Evolutionary conservation across 2,888 invertebrate species (phyloP).

Genomic region (Synanthedon myopaeformis): DNA sequence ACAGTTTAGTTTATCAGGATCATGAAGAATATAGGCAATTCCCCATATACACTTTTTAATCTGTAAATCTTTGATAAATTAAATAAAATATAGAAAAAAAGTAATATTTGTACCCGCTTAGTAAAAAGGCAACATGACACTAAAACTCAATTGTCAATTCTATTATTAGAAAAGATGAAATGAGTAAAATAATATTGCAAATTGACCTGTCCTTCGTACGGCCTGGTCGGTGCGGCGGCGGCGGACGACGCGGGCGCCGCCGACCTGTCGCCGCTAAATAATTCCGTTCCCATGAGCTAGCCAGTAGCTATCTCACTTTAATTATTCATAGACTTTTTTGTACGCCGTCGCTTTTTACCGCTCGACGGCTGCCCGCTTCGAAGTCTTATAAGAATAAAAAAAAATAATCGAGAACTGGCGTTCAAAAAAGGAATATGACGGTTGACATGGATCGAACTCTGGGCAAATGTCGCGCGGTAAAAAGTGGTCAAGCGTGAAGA

Average conservation of each 20-base stretch:
- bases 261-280: conserved; percentile 62
- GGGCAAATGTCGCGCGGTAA: conserved; percentile 71
- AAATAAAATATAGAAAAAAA: neutral
- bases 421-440: conserved; percentile 70
- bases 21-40: no score
- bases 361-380: conserved; percentile 44
- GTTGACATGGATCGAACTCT: conserved; percentile 71
- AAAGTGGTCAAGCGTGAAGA: conserved; percentile 59
- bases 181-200: conserved; percentile 52
- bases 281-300: conserved; percentile 69
- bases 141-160: neutral
- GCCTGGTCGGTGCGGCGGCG: conserved; percentile 55
- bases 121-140: no score
- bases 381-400: conserved; percentile 66
- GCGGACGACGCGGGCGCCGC: conserved; percentile 36
- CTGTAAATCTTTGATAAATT: conserved; percentile 7
- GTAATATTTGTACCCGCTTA: neutral
- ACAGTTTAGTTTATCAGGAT: no score
- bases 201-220: conserved; percentile 63
- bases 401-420: conserved; percentile 56
- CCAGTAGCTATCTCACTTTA: conserved; percentile 68
- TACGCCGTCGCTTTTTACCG: conserved; percentile 63
- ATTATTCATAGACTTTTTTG: conserved; percentile 70
- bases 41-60: conserved; percentile 9
- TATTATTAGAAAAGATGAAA: conserved; percentile 35